Percentiles rank a stretch among this genome's conserved stretches.
Evolutionary conservation across 2,888 invertebrate genomes (phyloP).

Genomic region (Mantis religiosa): DNA sequence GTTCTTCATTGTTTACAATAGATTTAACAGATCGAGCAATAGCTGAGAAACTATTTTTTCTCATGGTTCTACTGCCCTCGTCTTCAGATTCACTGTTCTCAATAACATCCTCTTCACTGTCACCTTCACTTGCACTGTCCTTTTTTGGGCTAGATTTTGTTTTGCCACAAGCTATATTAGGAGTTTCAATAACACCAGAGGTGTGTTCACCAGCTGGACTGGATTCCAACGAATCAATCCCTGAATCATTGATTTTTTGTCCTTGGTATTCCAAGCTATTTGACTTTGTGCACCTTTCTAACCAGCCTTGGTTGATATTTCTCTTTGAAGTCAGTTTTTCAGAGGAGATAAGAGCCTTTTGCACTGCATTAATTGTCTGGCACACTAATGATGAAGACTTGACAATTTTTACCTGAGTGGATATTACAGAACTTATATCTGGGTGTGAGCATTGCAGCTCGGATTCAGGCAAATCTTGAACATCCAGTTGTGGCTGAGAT

Average conservation of each 20-base stretch:
- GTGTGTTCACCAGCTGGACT: slow-evolving; percentile 25
- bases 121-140: slow-evolving; percentile 40
- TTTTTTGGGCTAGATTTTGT: slow-evolving; percentile 24
- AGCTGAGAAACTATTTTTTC: not conserved
- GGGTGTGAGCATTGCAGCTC: not conserved
- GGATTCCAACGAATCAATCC: slow-evolving; percentile 39
- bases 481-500: too few species aligned
- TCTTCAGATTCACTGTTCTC: slow-evolving; percentile 64
- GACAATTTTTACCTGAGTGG: not conserved
- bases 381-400: not conserved
- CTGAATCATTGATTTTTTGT: slow-evolving; percentile 38
- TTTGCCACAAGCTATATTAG: slow-evolving; percentile 21
- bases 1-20: not conserved
- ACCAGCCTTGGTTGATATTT: slow-evolving; percentile 55
- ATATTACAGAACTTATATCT: not conserved
- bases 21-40: not conserved
- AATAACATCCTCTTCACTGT: slow-evolving; percentile 64
- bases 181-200: not conserved
- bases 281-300: slow-evolving; percentile 47
- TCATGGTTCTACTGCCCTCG: slow-evolving; percentile 41
- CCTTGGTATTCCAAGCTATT: slow-evolving; percentile 25
- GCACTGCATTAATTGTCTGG: slow-evolving; percentile 22
- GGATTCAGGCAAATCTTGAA: too few species aligned
- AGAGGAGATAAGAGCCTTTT: slow-evolving; percentile 8
- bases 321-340: slow-evolving; percentile 33